A percentile compares a stretch with the other conserved stretches of the same genome.
phyloP scores from a whole-genome alignment of 2,888 invertebrate species.

The Dilophus febrilis region DNA sequence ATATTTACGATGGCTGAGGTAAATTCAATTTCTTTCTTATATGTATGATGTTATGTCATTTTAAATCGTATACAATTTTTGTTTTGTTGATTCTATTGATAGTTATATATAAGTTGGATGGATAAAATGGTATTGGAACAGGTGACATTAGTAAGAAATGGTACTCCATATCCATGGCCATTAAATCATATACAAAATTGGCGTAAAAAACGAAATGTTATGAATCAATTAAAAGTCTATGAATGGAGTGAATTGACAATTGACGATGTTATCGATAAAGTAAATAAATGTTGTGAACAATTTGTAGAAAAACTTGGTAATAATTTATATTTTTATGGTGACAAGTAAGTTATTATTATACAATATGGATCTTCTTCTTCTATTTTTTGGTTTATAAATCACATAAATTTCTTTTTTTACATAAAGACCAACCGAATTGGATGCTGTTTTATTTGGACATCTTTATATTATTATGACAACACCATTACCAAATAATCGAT shows the following conservation, averaged over 20 bases:
- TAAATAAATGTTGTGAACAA: constrained; percentile 66
- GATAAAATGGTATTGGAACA: constrained; percentile 61
- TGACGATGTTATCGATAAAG: constrained; percentile 58
- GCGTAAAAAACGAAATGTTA: constrained; percentile 50
- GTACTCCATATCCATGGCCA: constrained; percentile 88
- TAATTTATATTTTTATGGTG: constrained; percentile 66
- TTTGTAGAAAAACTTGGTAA: constrained; percentile 69
- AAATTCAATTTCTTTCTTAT: constrained; percentile 9
- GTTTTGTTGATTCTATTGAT: constrained; percentile 12
- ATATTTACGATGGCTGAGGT: constrained; percentile 85
- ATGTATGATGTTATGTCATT: constrained; percentile 3
- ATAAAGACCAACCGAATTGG: constrained; percentile 88
- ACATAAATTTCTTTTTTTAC: constrained; percentile 16
- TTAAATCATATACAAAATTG: constrained; percentile 66
- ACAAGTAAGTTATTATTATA: constrained; percentile 36
- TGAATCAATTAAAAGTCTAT: constrained; percentile 54
- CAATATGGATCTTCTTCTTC: constrained; percentile 3
- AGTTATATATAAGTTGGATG: constrained; percentile 77
- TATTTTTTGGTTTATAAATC: neutral
- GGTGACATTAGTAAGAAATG: constrained; percentile 70
- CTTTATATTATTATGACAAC: constrained; percentile 89
- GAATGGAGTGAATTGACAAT: constrained; percentile 68
- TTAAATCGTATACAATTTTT: constrained; percentile 4
- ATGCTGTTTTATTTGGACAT: constrained; percentile 93
- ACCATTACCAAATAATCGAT: constrained; percentile 53